Evolutionary conservation across 2,113 vertebrate genomes (phyloP).

Genomic region (Nyctibius bracteatus): DNA sequence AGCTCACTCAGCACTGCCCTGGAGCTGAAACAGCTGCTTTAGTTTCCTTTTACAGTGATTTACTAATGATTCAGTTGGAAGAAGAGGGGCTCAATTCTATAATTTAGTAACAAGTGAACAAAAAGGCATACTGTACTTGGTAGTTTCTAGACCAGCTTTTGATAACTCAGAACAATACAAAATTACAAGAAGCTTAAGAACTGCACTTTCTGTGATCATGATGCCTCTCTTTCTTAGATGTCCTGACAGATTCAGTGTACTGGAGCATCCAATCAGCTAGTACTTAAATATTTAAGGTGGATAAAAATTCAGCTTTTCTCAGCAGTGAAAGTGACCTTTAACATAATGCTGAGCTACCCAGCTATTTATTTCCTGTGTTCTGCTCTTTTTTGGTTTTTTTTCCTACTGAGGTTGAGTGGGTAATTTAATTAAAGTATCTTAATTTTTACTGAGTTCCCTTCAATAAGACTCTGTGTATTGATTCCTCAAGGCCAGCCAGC

Average conservation of each 20-base stretch:
- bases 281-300: neutral
- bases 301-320: neutral
- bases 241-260: neutral
- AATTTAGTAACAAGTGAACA: constrained; percentile 33
- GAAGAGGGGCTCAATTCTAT: neutral
- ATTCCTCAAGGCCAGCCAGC: neutral
- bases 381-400: neutral
- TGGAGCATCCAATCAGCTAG: neutral
- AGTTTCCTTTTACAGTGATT: constrained; percentile 42
- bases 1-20: constrained; percentile 29
- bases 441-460: neutral
- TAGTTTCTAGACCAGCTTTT: constrained; percentile 34
- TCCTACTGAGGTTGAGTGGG: neutral
- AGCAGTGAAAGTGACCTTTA: neutral
- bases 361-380: neutral
- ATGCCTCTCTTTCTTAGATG: neutral
- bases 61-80: constrained; percentile 16
- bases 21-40: constrained; percentile 58
- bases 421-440: neutral
- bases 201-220: neutral
- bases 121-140: constrained; percentile 16
- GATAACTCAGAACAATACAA: neutral
- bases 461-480: neutral
- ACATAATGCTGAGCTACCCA: neutral
- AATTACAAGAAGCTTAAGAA: neutral